phyloP scores from a whole-genome alignment of 2,113 vertebrate species.

The Mandrillus leucophaeus region DNA sequence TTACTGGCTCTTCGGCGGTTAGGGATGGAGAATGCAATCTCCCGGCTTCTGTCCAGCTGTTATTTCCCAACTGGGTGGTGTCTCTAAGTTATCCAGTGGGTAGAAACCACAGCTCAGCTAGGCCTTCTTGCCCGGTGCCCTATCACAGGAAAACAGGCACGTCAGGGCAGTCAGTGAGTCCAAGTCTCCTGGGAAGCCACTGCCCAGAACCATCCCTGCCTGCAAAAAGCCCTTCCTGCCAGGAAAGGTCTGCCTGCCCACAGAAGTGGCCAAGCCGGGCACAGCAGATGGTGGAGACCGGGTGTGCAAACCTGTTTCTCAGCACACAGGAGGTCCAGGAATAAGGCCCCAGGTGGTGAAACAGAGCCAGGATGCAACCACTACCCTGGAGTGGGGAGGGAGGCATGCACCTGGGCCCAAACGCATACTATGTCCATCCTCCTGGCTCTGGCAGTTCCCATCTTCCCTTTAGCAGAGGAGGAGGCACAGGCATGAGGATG shows the following conservation, averaged over 20 bases:
- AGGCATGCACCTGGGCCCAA: rapidly evolving
- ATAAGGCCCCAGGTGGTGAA: neutral
- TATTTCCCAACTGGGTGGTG: neutral
- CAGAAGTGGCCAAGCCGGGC: neutral
- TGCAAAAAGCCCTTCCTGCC: neutral
- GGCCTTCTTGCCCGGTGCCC: neutral
- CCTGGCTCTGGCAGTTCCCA: neutral
- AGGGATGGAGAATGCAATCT: neutral
- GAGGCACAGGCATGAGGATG: neutral
- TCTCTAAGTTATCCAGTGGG: neutral
- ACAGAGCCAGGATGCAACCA: neutral
- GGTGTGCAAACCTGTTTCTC: neutral
- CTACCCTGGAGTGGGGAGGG: no score
- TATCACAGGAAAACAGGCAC: neutral
- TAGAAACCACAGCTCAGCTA: neutral
- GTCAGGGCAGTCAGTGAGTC: neutral
- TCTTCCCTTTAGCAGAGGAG: neutral
- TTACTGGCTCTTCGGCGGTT: neutral
- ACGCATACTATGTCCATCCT: neutral
- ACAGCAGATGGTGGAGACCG: neutral
- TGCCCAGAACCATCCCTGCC: neutral
- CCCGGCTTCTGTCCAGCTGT: neutral
- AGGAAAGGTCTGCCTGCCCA: neutral
- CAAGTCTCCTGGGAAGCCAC: neutral
- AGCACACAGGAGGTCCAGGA: neutral